These are phyloP conservation scores for Glossophaga mutica DNA, from an alignment of 2,797 vertebrate genomes.

Conservation along the genomic window DNA sequence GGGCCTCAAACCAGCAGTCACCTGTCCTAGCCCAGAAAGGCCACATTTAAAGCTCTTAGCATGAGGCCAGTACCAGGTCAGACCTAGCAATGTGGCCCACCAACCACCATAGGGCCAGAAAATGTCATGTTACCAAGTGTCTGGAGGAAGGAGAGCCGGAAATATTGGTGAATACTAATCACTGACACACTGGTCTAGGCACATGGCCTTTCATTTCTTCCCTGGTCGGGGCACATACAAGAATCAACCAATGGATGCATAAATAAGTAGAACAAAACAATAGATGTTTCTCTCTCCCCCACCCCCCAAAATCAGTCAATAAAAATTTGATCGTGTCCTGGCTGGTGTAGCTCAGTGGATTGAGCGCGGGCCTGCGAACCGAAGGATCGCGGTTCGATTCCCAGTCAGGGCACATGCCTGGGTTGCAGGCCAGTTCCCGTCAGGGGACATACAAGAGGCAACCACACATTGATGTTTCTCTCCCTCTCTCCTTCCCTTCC, in stretches of 20 bases:
- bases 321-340: no score
- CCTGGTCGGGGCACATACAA: neutral
- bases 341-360: no score
- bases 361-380: no score
- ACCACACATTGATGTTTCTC: no score
- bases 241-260: neutral
- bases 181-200: neutral
- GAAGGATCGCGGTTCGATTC: no score
- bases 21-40: neutral
- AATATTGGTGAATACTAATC: neutral
- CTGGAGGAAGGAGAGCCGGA: neutral
- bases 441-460: no score
- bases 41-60: neutral
- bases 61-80: neutral
- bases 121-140: neutral
- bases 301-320: neutral
- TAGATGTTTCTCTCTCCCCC: no score
- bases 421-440: no score
- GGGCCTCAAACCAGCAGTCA: neutral
- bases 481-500: no score
- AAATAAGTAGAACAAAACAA: neutral
- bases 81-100: neutral
- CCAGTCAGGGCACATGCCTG: no score
- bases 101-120: accelerated
- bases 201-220: neutral